phyloP scores from a whole-genome alignment of 2,797 vertebrate species.

The Babyrousa celebensis region DNA sequence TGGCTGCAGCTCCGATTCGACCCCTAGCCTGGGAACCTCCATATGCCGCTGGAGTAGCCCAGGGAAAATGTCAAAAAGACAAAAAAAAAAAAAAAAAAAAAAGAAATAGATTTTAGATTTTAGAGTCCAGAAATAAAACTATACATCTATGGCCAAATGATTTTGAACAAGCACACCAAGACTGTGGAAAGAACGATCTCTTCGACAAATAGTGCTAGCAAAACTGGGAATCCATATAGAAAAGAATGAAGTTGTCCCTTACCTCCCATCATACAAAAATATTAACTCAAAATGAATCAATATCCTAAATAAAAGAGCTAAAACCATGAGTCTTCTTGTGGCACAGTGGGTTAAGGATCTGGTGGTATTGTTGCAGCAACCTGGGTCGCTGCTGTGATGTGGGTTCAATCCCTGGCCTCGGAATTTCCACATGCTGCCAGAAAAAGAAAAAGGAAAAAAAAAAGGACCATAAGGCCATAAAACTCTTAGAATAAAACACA shows the following conservation, averaged over 20 bases:
- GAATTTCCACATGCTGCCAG: too few species aligned
- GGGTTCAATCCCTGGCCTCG: too few species aligned
- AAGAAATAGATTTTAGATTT: too few species aligned
- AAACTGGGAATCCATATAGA: background rate
- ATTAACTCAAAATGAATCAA: background rate
- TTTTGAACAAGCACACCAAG: background rate
- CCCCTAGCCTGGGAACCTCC: too few species aligned
- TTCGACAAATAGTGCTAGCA: background rate
- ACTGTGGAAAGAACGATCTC: background rate
- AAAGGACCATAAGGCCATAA: background rate
- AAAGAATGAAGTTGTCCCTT: background rate
- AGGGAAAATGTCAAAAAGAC: too few species aligned
- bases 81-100: background rate
- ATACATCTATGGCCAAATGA: background rate
- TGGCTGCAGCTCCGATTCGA: too few species aligned
- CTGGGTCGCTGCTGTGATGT: too few species aligned
- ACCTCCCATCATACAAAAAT: background rate
- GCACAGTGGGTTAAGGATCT: too few species aligned
- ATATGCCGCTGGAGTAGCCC: too few species aligned
- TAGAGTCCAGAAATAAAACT: background rate
- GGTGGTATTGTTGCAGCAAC: too few species aligned
- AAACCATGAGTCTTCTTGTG: background rate
- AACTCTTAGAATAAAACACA: background rate
- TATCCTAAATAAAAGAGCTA: background rate
- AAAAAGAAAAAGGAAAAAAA: too few species aligned